Evolutionary conservation across 2,797 vertebrate genomes (phyloP).

Genomic region (Anabacerthia variegaticeps): DNA sequence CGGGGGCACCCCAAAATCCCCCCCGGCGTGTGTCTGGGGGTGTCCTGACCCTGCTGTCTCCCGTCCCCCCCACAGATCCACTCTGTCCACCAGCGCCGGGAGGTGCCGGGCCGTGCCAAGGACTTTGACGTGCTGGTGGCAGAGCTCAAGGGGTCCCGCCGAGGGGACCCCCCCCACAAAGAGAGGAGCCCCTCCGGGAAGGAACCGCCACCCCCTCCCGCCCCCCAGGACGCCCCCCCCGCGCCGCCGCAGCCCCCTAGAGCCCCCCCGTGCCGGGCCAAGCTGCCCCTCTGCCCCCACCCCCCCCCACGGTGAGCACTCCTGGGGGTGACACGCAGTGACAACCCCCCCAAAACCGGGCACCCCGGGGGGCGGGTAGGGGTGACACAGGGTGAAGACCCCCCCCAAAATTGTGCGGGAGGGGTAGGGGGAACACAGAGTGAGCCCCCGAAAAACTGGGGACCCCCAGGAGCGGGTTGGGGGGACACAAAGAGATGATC

Average conservation of each 20-base stretch:
- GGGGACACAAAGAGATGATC: no score
- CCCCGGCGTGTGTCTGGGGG: neutral
- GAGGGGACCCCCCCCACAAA: conserved; percentile 74
- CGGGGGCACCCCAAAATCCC: neutral
- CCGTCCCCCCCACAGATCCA: conserved; percentile 81
- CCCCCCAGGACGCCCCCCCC: conserved; percentile 24
- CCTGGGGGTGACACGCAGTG: no score
- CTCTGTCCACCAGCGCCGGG: conserved; percentile 91
- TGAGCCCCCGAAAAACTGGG: no score
- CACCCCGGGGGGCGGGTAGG: no score
- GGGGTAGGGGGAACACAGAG: no score
- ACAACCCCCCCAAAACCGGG: no score
- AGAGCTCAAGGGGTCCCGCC: conserved; percentile 87
- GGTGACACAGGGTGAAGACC: no score
- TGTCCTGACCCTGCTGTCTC: neutral
- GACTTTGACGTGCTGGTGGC: conserved; percentile 92
- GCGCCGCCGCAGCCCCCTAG: conserved; percentile 60
- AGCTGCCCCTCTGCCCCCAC: conserved; percentile 80
- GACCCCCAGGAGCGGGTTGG: no score
- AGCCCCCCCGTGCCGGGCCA: conserved; percentile 75
- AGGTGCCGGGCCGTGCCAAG: conserved; percentile 89
- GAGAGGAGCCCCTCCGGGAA: conserved; percentile 79
- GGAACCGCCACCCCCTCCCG: neutral
- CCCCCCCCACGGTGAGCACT: conserved; percentile 81
- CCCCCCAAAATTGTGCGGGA: no score